phyloP scores from a whole-genome alignment of 64 coral and sea anemone species.

The Anthopleura sola region DNA sequence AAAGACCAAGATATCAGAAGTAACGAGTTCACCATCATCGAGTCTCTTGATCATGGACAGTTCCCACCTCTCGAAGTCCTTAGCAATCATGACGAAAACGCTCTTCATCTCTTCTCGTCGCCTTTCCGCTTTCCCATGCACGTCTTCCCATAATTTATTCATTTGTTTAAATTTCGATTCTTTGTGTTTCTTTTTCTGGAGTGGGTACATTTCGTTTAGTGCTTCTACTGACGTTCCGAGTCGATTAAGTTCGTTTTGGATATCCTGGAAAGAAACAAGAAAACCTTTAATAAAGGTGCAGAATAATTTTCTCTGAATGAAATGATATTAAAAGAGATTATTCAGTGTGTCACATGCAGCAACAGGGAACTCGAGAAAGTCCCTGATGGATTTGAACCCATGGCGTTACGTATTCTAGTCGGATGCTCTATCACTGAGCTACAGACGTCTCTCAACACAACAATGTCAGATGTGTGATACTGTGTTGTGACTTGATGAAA shows the following conservation, averaged over 20 bases:
- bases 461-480: too few relatives aligned
- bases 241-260: constrained; percentile 83
- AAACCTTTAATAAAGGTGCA: not conserved
- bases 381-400: too few relatives aligned
- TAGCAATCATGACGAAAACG: constrained; percentile 87
- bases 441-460: too few relatives aligned
- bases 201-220: constrained; percentile 88
- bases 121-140: constrained; percentile 57
- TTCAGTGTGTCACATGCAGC: too few relatives aligned
- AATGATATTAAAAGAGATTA: too few relatives aligned
- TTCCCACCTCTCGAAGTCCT: constrained; percentile 94
- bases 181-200: constrained; percentile 90
- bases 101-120: constrained; percentile 87
- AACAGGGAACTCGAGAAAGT: too few relatives aligned
- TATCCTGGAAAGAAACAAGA: constrained; percentile 35
- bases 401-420: too few relatives aligned
- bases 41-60: constrained; percentile 79
- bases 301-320: not conserved
- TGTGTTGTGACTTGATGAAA: not conserved
- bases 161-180: constrained; percentile 90
- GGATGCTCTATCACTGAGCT: too few relatives aligned
- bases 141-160: constrained; percentile 93
- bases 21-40: constrained; percentile 83
- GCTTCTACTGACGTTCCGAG: constrained; percentile 83
- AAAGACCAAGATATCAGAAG: constrained; percentile 87